A percentile compares a stretch with the other conserved stretches of the same genome.
Evolutionary conservation across 2,888 invertebrate species (phyloP).

Genomic region (Epinotia brunnichana): DNA sequence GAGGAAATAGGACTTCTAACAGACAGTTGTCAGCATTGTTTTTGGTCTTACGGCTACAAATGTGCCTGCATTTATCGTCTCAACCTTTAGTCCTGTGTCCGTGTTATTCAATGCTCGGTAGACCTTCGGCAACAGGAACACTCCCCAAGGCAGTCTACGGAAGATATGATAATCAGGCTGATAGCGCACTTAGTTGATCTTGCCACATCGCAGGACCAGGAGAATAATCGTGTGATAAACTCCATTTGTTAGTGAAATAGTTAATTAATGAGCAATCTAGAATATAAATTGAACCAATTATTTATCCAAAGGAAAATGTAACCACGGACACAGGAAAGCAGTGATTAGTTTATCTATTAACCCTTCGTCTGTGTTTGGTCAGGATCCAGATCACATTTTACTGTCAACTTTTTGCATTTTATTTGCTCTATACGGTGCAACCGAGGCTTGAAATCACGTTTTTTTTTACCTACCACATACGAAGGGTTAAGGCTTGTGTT

Average conservation of each 20-base stretch:
- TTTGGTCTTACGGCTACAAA: conserved; percentile 12
- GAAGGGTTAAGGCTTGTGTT: conserved; percentile 48
- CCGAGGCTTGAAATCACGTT: too few species aligned
- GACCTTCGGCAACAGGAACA: not conserved
- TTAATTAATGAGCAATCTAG: not conserved
- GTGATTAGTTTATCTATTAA: conserved; percentile 24
- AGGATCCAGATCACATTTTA: too few species aligned
- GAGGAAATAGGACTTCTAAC: not conserved
- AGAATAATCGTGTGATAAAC: not conserved
- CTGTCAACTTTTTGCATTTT: too few species aligned
- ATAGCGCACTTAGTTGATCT: not conserved
- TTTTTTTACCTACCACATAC: too few species aligned
- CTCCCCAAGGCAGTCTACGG: not conserved
- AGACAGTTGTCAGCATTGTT: not conserved
- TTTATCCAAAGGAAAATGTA: conserved; percentile 7
- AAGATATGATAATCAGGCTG: too few species aligned
- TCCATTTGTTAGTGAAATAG: not conserved
- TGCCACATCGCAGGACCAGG: not conserved
- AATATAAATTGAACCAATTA: conserved; percentile 6
- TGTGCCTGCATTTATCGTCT: conserved; percentile 39
- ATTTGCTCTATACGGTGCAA: too few species aligned
- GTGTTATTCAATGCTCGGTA: conserved; percentile 7
- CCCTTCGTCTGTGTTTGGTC: too few species aligned
- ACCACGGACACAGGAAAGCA: conserved; percentile 28
- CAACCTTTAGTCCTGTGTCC: conserved; percentile 21